Conservation (phyloP, 2,888 invertebrate species). For the Drosophila stalkeri region DNA sequence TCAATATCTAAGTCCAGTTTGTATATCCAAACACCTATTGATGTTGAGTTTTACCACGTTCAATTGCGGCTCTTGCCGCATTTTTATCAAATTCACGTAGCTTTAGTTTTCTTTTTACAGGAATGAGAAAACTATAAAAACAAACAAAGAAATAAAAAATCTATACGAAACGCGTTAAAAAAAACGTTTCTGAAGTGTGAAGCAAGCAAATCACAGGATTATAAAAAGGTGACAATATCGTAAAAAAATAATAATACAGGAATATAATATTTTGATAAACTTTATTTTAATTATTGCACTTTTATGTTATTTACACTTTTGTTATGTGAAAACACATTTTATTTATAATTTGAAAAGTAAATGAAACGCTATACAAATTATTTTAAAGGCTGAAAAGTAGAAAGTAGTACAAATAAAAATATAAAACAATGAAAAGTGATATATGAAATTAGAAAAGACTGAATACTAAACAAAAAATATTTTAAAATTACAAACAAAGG, state of each 20-base stretch:
- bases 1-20: not conserved
- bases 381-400: slow-evolving; percentile 20
- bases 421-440: slow-evolving; percentile 35
- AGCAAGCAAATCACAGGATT: slow-evolving; percentile 61
- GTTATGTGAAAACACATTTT: slow-evolving; percentile 65
- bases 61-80: slow-evolving; percentile 61
- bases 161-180: slow-evolving; percentile 49
- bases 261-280: slow-evolving; percentile 53
- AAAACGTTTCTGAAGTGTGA: slow-evolving; percentile 49
- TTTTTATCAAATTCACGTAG: slow-evolving; percentile 65
- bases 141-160: slow-evolving; percentile 40
- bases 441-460: slow-evolving; percentile 49
- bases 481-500: slow-evolving; percentile 9
- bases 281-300: slow-evolving; percentile 71
- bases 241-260: slow-evolving; percentile 38
- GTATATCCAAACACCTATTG: not conserved
- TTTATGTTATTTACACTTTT: slow-evolving; percentile 73
- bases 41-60: slow-evolving; percentile 55
- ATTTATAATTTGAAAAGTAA: slow-evolving; percentile 60
- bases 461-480: slow-evolving; percentile 37
- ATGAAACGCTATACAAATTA: slow-evolving; percentile 11
- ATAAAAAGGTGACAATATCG: slow-evolving; percentile 66
- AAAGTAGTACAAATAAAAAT: slow-evolving; percentile 16
- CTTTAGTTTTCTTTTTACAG: slow-evolving; percentile 76
- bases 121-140: slow-evolving; percentile 60